Percentiles rank a stretch among this genome's conserved stretches.
Conservation (phyloP, 2,113 vertebrate genomes). For the Hippopotamus amphibius region DNA sequence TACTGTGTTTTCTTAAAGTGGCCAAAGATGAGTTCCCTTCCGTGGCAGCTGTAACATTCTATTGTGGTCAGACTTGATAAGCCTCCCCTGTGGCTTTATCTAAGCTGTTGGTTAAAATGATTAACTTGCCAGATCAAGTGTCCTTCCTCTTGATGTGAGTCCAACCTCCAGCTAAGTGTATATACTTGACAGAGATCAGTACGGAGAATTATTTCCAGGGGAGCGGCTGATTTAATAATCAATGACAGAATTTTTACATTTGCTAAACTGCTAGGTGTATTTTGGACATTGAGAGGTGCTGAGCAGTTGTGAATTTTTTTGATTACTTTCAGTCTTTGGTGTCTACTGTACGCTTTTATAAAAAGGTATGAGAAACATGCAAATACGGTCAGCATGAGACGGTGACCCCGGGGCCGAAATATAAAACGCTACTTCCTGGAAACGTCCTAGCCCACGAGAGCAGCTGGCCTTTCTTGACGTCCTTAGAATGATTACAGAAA, state of each 20-base stretch:
- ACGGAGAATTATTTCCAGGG: slow-evolving; percentile 77
- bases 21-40: background rate
- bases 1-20: background rate
- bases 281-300: slow-evolving; percentile 64
- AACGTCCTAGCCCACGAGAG: background rate
- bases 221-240: slow-evolving; percentile 86
- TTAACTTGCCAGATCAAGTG: background rate
- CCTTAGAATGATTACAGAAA: background rate
- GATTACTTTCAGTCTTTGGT: background rate
- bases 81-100: background rate
- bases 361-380: background rate
- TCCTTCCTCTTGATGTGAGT: background rate
- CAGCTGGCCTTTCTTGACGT: background rate
- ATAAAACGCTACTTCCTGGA: background rate
- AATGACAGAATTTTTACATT: slow-evolving; percentile 76
- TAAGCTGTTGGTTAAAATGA: background rate
- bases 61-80: background rate
- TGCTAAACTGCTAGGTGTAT: slow-evolving; percentile 45
- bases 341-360: background rate
- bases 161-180: background rate
- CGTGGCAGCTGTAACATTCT: background rate
- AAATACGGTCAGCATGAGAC: background rate
- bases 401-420: background rate
- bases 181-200: slow-evolving; percentile 76
- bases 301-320: background rate